These are phyloP conservation scores for Entomyzon cyanotis DNA, from an alignment of 2,113 vertebrate species.

Conservation along the genomic window DNA sequence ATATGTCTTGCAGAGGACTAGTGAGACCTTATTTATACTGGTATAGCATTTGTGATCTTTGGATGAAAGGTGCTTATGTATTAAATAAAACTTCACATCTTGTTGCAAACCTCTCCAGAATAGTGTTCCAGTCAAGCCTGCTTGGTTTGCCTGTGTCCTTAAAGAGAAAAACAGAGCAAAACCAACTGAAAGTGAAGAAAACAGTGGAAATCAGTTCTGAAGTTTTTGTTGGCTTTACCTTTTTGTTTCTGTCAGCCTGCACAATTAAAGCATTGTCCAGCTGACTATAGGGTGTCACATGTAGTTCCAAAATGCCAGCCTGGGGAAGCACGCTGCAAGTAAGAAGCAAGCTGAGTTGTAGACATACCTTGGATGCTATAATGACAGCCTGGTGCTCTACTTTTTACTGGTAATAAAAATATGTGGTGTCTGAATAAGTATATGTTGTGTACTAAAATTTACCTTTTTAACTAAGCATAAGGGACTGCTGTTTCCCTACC, in stretches of 20 bases:
- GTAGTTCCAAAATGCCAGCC: not conserved
- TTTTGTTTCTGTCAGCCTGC: not conserved
- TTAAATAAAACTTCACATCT: not conserved
- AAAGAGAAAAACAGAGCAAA: not conserved
- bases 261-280: not conserved
- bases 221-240: not conserved
- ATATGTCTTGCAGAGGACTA: not conserved
- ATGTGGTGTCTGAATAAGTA: not conserved
- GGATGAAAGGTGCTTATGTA: not conserved
- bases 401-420: conserved; percentile 6
- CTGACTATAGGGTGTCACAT: not conserved
- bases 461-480: not conserved
- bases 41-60: not conserved
- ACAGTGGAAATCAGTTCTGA: not conserved
- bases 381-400: conserved; percentile 18
- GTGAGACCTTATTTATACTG: not conserved
- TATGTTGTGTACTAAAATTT: not conserved
- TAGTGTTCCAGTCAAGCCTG: not conserved
- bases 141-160: not conserved
- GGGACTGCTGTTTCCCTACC: not conserved
- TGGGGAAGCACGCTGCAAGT: not conserved
- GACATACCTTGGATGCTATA: not conserved
- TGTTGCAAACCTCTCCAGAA: not conserved
- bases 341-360: conserved; percentile 3
- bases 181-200: not conserved